Base-by-base conservation (phyloP, 1,140 invertebrate species). In the Caenorhabditis remanei region DNA sequence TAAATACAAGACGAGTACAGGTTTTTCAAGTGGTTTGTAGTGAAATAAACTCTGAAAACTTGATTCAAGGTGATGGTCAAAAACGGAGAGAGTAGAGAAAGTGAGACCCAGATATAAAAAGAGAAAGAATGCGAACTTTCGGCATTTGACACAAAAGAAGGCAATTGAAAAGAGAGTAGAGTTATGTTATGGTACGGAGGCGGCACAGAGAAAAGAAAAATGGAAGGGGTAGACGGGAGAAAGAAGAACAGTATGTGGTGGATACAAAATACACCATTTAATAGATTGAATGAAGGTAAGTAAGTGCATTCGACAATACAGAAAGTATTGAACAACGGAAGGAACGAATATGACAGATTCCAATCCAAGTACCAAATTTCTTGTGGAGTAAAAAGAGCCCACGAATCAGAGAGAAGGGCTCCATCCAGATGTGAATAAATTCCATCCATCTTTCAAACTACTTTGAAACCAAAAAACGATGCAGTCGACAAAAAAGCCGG, bases 121-220 rank as follows among this genome's bases (percentile, higher is more conserved):
- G 19, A 19, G 65, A n/a, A 43, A 71, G 11, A 21, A 21, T 19
- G 32, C 14, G n/a, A 14, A 11, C 11, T 40, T 63, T 63, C 61
- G 61, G 61, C 61, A 63, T 13, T 19, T 32, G 19, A 24, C 24
- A 6, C 43, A 71, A 46, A 19, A 19, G 41, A 71, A 6, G 65
- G 65, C 65, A 71, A 71, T 71, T 71, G 8, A 41, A 46, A 63
- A 14, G 32, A 71, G 56, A 71, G 40, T 43, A 67, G 65, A 67
- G 65, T 46, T 71, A 71, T 71, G 65, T 71, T 71, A 16, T 71
- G 21, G 65, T 71, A 71, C 65, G 19, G 40, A 71, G 65, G 65
- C 65, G 65, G 40, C 32, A 16, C 6, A 40, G 61, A 71, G 46
- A 46, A 13, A n/a, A 46, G 41, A 71, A 65, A 24, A 71, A 40